Evolutionary conservation across 2,113 vertebrate species (phyloP).

Genomic region (Syngnathus typhle): DNA sequence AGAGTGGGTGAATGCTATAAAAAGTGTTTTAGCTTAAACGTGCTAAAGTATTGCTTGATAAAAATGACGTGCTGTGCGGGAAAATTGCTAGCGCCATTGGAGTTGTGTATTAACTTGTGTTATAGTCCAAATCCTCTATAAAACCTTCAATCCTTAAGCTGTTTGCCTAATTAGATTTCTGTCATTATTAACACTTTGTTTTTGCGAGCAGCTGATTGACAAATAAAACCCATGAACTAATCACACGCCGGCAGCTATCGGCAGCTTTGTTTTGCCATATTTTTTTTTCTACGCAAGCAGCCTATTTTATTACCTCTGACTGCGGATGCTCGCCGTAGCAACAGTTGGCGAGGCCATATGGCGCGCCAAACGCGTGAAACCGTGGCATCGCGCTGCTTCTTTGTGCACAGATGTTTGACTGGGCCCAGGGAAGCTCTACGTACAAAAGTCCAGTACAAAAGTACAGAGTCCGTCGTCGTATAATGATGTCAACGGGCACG

Average conservation of each 20-base stretch:
- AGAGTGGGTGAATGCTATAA: neutral
- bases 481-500: constrained; percentile 59
- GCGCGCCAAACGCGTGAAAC: constrained; percentile 45
- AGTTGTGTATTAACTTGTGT: neutral
- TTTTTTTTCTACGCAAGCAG: constrained; percentile 11
- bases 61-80: neutral
- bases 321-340: constrained; percentile 42
- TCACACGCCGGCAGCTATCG: neutral
- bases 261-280: constrained; percentile 18
- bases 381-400: constrained; percentile 49
- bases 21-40: neutral
- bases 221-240: neutral
- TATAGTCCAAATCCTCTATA: neutral
- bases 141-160: neutral
- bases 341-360: constrained; percentile 62
- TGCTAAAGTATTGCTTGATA: constrained; percentile 1
- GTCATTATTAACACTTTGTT: neutral
- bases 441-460: no score
- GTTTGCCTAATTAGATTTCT: neutral
- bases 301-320: constrained; percentile 36
- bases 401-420: constrained; percentile 59
- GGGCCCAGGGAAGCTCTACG: constrained; percentile 19
- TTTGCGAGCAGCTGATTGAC: constrained; percentile 2
- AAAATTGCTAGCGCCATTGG: neutral
- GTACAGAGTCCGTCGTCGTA: constrained; percentile 57